These are phyloP conservation scores for Chorisops tibialis DNA, from an alignment of 2,888 invertebrate species.

Conservation along the genomic window DNA sequence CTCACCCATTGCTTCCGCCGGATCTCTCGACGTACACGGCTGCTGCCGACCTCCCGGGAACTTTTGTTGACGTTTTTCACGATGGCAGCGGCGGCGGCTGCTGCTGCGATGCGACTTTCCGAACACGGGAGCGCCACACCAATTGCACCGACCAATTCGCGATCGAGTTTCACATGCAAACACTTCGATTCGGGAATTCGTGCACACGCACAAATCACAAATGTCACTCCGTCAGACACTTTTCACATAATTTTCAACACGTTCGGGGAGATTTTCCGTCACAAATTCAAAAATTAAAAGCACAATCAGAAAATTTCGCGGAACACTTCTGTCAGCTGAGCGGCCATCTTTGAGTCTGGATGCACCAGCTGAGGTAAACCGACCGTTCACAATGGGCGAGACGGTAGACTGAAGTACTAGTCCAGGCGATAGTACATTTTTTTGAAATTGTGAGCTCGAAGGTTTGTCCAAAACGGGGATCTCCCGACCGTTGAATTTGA, in stretches of 20 bases:
- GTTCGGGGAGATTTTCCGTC: neutral
- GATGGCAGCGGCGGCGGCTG: neutral
- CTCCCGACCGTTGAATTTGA: too few relatives aligned
- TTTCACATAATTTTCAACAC: constrained; percentile 9
- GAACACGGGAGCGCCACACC: neutral
- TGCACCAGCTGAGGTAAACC: too few relatives aligned
- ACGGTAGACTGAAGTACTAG: neutral
- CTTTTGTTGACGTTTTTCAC: constrained; percentile 18
- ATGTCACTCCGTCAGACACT: neutral
- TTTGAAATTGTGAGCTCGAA: too few relatives aligned
- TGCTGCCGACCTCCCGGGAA: constrained; percentile 13
- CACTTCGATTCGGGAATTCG: neutral
- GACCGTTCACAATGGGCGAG: neutral
- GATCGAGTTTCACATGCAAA: constrained; percentile 17
- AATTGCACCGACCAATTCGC: neutral
- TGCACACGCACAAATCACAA: neutral
- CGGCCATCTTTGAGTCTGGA: constrained; percentile 19
- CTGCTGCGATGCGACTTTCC: neutral
- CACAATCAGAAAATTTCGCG: neutral
- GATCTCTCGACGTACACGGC: neutral
- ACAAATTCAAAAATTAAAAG: neutral
- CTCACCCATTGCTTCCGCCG: constrained; percentile 16
- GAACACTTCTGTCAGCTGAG: constrained; percentile 9
- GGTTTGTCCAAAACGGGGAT: too few relatives aligned
- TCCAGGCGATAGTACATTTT: neutral